Conservation (phyloP, 1,140 invertebrate species). For the Himalopsyche phryganea region DNA sequence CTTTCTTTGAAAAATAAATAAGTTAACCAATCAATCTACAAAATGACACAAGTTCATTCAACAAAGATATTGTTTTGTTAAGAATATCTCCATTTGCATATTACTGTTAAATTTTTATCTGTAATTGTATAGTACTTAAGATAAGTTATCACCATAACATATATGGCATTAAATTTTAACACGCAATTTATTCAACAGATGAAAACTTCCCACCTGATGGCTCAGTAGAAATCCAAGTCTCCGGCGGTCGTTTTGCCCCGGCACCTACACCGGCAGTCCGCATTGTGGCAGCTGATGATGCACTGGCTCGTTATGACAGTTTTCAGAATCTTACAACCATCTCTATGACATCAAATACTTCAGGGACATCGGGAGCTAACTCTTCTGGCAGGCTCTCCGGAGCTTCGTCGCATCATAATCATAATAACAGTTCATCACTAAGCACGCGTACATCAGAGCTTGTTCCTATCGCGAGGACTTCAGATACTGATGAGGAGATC, state of each 20-base stretch:
- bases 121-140: too few species aligned
- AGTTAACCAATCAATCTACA: too few species aligned
- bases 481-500: slow-evolving; percentile 11
- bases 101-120: too few species aligned
- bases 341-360: slow-evolving; percentile 1
- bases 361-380: background rate
- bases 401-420: background rate
- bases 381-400: background rate
- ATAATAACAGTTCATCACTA: background rate
- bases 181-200: slow-evolving; percentile 46
- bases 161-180: too few species aligned
- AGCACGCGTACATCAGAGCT: too few species aligned
- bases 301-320: slow-evolving; percentile 75
- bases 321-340: slow-evolving; percentile 66
- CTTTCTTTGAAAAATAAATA: too few species aligned
- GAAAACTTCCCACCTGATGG: slow-evolving; percentile 68
- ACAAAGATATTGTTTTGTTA: too few species aligned
- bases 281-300: slow-evolving; percentile 63
- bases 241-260: slow-evolving; percentile 57
- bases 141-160: too few species aligned
- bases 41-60: too few species aligned
- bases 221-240: slow-evolving; percentile 74
- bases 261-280: slow-evolving; percentile 70
- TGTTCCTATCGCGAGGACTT: background rate
- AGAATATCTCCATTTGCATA: too few species aligned